Evolutionary conservation across 1,140 invertebrate genomes (phyloP).

Genomic region (Drosophila carrolli): DNA sequence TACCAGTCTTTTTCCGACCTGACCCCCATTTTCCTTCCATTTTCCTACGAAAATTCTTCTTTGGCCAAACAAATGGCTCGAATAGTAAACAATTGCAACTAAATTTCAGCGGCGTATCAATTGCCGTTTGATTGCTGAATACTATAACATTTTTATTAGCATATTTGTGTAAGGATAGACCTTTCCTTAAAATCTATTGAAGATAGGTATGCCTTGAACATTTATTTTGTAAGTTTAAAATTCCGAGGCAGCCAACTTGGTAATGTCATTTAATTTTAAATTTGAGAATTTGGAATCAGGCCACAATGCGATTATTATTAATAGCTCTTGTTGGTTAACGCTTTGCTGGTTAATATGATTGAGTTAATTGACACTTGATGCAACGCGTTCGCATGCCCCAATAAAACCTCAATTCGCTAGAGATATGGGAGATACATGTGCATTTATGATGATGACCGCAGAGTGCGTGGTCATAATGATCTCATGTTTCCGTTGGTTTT

Average conservation of each 20-base stretch:
- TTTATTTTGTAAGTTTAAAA: no score
- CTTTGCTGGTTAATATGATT: conserved; percentile 11
- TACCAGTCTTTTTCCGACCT: neutral
- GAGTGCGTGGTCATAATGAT: conserved; percentile 71
- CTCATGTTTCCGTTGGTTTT: conserved; percentile 63
- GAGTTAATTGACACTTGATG: conserved; percentile 33
- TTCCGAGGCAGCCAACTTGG: neutral
- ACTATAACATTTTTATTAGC: no score
- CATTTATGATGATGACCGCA: conserved; percentile 42
- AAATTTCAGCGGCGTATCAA: conserved; percentile 32
- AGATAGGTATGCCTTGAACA: no score
- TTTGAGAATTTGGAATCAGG: neutral
- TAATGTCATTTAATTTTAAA: neutral
- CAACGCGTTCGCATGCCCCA: neutral
- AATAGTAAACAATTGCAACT: conserved; percentile 41
- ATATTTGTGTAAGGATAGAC: no score
- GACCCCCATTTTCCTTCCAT: neutral
- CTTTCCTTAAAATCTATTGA: no score
- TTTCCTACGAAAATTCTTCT: neutral
- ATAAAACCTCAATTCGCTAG: conserved; percentile 8
- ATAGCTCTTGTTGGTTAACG: neutral
- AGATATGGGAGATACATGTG: conserved; percentile 8
- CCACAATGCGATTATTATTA: neutral
- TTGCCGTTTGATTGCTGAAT: conserved; percentile 1
- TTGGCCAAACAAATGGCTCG: conserved; percentile 55